A percentile compares a stretch with the other conserved stretches of the same genome.
Conservation (phyloP, 2,797 vertebrate genomes). For the Pseudochaenichthys georgianus region DNA sequence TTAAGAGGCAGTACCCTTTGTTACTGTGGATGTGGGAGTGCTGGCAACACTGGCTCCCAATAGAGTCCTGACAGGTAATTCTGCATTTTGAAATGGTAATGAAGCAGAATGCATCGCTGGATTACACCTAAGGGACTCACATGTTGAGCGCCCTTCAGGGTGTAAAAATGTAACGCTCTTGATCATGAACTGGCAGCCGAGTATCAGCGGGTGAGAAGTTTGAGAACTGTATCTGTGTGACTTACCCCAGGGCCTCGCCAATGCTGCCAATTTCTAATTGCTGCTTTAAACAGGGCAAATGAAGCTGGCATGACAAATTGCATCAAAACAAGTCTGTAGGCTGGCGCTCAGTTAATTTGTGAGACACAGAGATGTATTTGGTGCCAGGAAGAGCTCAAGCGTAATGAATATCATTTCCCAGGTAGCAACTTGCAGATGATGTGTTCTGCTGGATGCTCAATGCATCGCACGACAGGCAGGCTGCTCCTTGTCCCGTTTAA, state of each 20-base stretch:
- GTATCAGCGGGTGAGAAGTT: constrained; percentile 62
- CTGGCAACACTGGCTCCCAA: constrained; percentile 71
- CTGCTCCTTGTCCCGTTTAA: constrained; percentile 55
- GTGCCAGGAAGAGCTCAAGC: constrained; percentile 64
- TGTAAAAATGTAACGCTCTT: constrained; percentile 61
- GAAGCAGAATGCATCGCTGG: constrained; percentile 72
- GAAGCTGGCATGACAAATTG: constrained; percentile 81
- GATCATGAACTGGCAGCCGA: constrained; percentile 63
- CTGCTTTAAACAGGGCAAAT: constrained; percentile 78
- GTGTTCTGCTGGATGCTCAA: constrained; percentile 55
- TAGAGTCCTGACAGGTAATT: constrained; percentile 79
- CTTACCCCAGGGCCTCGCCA: constrained; percentile 76
- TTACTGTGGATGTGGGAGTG: constrained; percentile 69
- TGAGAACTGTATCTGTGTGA: constrained; percentile 69
- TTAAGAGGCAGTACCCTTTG: constrained; percentile 80
- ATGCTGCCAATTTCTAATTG: constrained; percentile 76
- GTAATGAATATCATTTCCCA: constrained; percentile 72
- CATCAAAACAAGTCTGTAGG: constrained; percentile 79
- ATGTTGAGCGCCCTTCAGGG: constrained; percentile 72
- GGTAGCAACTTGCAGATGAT: constrained; percentile 67
- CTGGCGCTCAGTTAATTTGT: constrained; percentile 69
- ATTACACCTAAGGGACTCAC: constrained; percentile 67
- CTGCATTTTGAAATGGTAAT: constrained; percentile 80
- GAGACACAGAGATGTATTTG: constrained; percentile 64
- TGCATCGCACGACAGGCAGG: constrained; percentile 38